Evolutionary conservation across 2,797 vertebrate genomes (phyloP).

Genomic region (Sebastiscus albofasciatus): DNA sequence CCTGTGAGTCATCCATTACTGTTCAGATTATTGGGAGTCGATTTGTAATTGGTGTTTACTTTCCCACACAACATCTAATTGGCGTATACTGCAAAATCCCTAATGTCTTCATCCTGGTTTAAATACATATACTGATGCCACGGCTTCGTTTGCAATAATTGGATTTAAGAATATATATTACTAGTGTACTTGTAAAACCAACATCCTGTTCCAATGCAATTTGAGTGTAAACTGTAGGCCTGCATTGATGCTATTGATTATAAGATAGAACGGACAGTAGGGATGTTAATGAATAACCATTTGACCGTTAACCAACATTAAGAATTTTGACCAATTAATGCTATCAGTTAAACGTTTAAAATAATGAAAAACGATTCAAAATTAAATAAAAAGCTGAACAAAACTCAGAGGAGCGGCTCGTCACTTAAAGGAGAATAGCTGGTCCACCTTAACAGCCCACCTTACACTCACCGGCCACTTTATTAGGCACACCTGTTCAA

Average conservation of each 20-base stretch:
- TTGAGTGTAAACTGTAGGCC: neutral
- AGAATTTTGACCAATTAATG: too few relatives aligned
- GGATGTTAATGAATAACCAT: too few relatives aligned
- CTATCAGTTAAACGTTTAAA: too few relatives aligned
- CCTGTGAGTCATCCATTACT: neutral
- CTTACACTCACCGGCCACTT: too few relatives aligned
- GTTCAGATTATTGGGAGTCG: conserved; percentile 1
- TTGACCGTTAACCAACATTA: too few relatives aligned
- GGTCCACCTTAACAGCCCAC: too few relatives aligned
- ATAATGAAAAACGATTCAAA: too few relatives aligned
- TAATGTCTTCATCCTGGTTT: neutral
- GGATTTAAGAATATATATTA: neutral
- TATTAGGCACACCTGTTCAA: too few relatives aligned
- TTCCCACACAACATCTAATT: conserved; percentile 15
- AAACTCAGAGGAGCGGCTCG: too few relatives aligned
- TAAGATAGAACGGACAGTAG: neutral
- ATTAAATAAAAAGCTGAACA: too few relatives aligned
- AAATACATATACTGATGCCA: neutral
- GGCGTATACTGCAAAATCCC: neutral
- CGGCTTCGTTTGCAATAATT: neutral
- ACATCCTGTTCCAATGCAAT: neutral
- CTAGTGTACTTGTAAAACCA: neutral
- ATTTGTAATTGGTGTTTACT: conserved; percentile 29
- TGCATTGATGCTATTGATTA: neutral
- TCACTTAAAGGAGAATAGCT: too few relatives aligned